Base-by-base conservation (phyloP, 2,113 vertebrate genomes). In the human region DNA sequence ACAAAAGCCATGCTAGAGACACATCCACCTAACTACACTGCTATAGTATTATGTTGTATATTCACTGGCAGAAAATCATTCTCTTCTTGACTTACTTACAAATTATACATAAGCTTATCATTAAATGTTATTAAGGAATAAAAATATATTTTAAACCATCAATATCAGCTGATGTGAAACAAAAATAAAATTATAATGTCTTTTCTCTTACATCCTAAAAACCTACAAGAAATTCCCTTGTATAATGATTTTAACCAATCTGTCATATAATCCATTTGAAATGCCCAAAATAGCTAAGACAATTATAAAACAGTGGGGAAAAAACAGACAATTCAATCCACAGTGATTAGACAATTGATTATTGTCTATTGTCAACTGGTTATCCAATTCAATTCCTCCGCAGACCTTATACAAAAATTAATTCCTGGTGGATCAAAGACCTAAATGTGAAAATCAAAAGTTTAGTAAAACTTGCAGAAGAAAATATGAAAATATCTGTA, bases 381-480 rank as follows among this genome's bases (percentile, higher is more conserved):
- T 93, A 90, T 61, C 43, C 75, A 85, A 90, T 35, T 78, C 81
- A 89, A 96, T 82, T n/a, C 13, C n/a, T 68, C 38, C 35, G 73
- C 35, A 68, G 50, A 78, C 6, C 14, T 20, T 86, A 55, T 27
- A 90, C 43, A 66, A 96, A 92, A 27, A 80, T 55, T 73, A 90
- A 78, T 35, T 89, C n/a, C 25, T 80, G 52, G 20, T 66, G 16
- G 25, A 79, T 94, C 48, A 94, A 84, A 94, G 16, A 70, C 13
- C 43, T 66, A 89, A 59, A 55, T 59, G 38, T 76, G 38, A 95
- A 96, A 97, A 83, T 70, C 40, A 94, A 78, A 90, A 90, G 23
- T 89, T 78, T 23, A 89, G 80, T 43, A 27, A 95, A 82, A 82
- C 16, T 23, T 97, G 89, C 68, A 78, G n/a, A 89, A 92, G 72